These are phyloP conservation scores for Eurosta solidaginis DNA, from an alignment of 1,140 invertebrate genomes.

Conservation along the genomic window DNA sequence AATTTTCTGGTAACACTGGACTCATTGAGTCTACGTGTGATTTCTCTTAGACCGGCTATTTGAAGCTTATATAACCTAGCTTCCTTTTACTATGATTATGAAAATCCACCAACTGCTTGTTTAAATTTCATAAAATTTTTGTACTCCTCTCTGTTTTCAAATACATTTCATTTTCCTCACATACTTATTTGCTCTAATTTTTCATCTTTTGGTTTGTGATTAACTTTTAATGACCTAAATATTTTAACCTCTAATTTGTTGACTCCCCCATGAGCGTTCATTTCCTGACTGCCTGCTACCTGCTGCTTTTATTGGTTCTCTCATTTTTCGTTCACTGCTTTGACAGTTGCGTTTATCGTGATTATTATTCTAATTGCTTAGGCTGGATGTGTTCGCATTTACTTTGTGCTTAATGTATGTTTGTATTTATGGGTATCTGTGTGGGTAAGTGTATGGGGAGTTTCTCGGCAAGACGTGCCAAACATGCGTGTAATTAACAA, in stretches of 20 bases:
- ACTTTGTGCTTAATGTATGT: no score
- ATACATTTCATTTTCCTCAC: background rate
- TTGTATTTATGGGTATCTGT: no score
- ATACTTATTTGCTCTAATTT: background rate
- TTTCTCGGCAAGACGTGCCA: background rate
- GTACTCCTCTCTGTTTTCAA: background rate
- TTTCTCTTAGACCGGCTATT: no score
- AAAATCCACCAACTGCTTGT: no score
- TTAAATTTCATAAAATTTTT: background rate
- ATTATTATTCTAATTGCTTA: constrained; percentile 18
- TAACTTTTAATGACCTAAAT: background rate
- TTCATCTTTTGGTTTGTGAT: background rate
- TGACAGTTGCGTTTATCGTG: background rate
- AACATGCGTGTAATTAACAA: constrained; percentile 22
- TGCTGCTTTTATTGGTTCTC: background rate
- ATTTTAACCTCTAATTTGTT: background rate
- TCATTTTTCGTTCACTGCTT: background rate
- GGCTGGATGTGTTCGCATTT: background rate
- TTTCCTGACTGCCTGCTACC: background rate
- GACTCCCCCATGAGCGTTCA: no score
- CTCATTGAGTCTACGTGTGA: no score
- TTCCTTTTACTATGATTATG: no score
- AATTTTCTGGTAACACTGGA: no score
- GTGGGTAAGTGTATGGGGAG: no score
- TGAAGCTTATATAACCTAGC: no score